Base-by-base conservation (phyloP, 2,113 vertebrate genomes). In the Aramus guarauna region DNA sequence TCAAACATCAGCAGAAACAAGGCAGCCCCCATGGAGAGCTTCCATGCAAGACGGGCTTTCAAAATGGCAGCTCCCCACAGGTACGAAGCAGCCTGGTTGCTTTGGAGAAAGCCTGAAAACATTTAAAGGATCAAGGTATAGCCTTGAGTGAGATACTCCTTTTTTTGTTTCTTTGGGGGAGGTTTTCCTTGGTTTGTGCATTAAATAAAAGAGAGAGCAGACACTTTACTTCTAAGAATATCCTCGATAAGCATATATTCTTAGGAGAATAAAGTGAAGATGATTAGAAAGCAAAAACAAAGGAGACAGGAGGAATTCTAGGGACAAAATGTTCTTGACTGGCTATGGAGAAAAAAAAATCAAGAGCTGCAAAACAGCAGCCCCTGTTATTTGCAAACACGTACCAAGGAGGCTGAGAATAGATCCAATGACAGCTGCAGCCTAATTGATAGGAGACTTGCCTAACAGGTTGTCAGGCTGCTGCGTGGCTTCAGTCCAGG, bases 371-470 rank as follows among this genome's bases (percentile, higher is more conserved):
- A 93, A 94, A 96, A 88, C 88, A 89, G 92, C 90, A 94, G 96
- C 60, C 78, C 39, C 69, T 94, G 87, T 92, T 96, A 97, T 96
- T 97, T 97, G 96, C 96, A 97, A 96, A 96, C 94, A 96, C 64
- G 91, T 92, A 94, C 83, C 87, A 94, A 95, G 92, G 92, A 97
- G 92, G 93, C 95, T 96, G 96, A 97, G 97, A 97, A 97, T 96
- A 97, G 92, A 95, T 88, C 43, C 79, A 95, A 73, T 96, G 96
- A 97, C 96, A 97, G 95, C 97, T 96, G 97, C 96, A 95, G 94
- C 86, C 96, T 97, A 98, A 98, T 97, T 98, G 96, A 98, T 95
- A 93, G 96, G 96, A 97, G 94, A 97, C 88, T 96, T 22, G 93
- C 92, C 86, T 96, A 98, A 96, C 97, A 97, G 96, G 97, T 97